Conservation (phyloP, 2,113 vertebrate genomes). For the Polypterus senegalus region DNA sequence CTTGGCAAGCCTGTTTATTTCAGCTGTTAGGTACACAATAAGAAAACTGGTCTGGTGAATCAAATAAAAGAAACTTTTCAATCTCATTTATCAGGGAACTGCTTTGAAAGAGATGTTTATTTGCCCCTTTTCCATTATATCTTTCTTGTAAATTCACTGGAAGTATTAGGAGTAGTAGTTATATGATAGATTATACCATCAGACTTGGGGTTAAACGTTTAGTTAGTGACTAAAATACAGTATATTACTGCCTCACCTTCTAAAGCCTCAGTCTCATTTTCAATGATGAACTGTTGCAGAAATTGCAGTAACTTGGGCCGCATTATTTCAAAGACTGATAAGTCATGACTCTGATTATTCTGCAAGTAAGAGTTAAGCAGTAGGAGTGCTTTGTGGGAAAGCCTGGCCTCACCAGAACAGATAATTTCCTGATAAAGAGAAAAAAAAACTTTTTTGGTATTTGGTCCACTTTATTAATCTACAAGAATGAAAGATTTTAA, state of each 20-base stretch:
- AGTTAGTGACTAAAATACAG: no score
- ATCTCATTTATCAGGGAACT: no score
- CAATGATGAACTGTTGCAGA: constrained; percentile 59
- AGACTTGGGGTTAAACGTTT: no score
- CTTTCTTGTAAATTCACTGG: no score
- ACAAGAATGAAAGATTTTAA: constrained; percentile 2
- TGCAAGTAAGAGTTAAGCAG: constrained; percentile 51
- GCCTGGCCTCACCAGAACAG: constrained; percentile 45
- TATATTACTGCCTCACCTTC: constrained; percentile 35
- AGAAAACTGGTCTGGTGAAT: no score
- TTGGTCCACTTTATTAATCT: constrained; percentile 14
- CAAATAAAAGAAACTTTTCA: no score
- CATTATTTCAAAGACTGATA: constrained; percentile 50
- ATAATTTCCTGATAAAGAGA: constrained; percentile 57
- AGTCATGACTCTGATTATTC: constrained; percentile 31
- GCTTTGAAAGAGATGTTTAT: no score
- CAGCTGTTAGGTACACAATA: no score
- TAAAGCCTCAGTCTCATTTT: constrained; percentile 31
- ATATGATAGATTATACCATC: no score
- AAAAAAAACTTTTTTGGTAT: constrained; percentile 9
- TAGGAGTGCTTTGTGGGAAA: constrained; percentile 49
- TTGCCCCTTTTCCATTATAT: no score
- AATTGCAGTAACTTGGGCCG: constrained; percentile 62
- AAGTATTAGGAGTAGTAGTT: no score
- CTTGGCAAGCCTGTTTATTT: no score